Evolutionary conservation across 2,113 vertebrate species (phyloP), one percentile per base, ranked within the genome.

Genomic region (Arenaria interpres): DNA sequence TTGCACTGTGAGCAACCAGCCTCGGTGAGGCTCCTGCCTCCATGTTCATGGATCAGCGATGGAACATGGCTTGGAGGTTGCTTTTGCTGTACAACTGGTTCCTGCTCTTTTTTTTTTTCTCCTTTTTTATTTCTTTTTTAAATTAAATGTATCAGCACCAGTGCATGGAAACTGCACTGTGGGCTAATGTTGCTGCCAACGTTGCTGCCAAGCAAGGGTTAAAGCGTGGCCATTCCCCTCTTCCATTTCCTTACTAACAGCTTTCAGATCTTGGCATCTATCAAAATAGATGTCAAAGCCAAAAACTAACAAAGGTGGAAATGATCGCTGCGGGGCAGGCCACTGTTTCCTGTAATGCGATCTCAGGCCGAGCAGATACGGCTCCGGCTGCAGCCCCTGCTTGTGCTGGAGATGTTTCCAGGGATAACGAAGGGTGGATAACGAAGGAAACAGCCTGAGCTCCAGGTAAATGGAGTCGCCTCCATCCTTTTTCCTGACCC

Each of bases 301-400:
- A 95, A 93, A 86, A 92, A 33, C 85, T 48, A 84, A 59, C 85
- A 74, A 86, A 95, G 90, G 92, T 96, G 88, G 90, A 93, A 96
- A 89, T 81, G 83, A 86, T 90, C 3, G 16, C 75, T 67, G 30
- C 4, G 11, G 79, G 94, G 79, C 90, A 92, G 79, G 76, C 88
- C 2, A 4, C 63, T 14, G 33, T 80, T 96, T 88, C 88, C 85
- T 86, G 82, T 81, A 75, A 77, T 71, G 82, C 39, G 78, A 73
- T 88, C 88, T 77, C 50, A n/a, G 43, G 69, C 88, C 37, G 27
- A 54, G 88, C 45, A 93, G 85, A 93, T 33, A 39, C 1, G 1
- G 56, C 67, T 91, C 82, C 82, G 84, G 88, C 88, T 92, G 69
- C 76, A 88, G 78, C 50, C 62, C 35, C 32, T 46, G 62, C 46